Conservation (phyloP, 2,888 invertebrate species). For the Lasioglossum zephyrum region DNA sequence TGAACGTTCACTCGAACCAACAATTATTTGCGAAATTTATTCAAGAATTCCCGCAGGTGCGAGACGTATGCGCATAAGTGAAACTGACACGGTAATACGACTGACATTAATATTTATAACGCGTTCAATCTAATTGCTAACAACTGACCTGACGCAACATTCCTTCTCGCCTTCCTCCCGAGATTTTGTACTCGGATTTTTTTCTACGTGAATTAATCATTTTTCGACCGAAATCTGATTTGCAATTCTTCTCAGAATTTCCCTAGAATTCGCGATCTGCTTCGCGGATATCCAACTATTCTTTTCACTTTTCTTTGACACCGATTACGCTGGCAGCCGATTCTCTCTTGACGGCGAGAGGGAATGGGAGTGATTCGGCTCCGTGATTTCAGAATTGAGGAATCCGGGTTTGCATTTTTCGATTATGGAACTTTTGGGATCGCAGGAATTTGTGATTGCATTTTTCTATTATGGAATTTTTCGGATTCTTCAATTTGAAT, state of each 20-base stretch:
- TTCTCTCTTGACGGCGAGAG: not conserved
- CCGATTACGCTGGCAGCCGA: not conserved
- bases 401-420: not conserved
- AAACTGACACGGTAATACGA: conserved; percentile 18
- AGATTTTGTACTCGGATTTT: not conserved
- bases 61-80: not conserved
- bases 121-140: conserved; percentile 33
- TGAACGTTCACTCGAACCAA: not conserved
- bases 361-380: not conserved
- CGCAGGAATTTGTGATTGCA: not conserved
- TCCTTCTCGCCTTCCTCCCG: not conserved
- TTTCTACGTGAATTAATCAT: not conserved
- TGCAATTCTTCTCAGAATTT: not conserved
- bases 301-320: conserved; percentile 13
- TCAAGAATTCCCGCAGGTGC: conserved; percentile 25
- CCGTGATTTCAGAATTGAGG: not conserved
- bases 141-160: conserved; percentile 24
- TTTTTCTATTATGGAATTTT: not conserved
- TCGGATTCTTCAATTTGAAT: not conserved
- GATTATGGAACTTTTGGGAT: not conserved
- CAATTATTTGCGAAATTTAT: conserved; percentile 5
- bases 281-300: not conserved
- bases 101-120: conserved; percentile 34
- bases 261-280: too few species aligned
- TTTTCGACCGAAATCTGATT: too few species aligned